A percentile compares a stretch with the other conserved stretches of the same genome.
Evolutionary conservation across 2,888 invertebrate species (phyloP).

Genomic region (Papilio protenor): DNA sequence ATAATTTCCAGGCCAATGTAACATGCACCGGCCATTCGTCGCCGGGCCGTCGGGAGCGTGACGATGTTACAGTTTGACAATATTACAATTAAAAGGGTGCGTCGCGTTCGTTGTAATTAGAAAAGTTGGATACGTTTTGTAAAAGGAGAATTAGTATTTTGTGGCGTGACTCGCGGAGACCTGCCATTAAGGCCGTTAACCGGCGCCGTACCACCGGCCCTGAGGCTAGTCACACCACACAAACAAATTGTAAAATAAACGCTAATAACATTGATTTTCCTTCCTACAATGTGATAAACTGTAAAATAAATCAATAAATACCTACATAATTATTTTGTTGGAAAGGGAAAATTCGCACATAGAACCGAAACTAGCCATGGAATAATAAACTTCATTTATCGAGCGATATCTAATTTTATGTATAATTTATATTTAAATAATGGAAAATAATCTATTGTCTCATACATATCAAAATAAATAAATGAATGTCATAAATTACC

Average conservation of each 20-base stretch:
- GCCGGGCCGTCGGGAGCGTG: constrained; percentile 15
- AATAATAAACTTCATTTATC: too few species aligned
- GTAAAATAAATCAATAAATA: too few species aligned
- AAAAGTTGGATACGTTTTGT: constrained; percentile 78
- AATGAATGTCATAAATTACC: too few species aligned
- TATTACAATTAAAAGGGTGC: constrained; percentile 69
- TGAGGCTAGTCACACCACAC: constrained; percentile 47
- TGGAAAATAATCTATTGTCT: too few species aligned
- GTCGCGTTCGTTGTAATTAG: constrained; percentile 78
- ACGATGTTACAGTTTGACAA: constrained; percentile 53
- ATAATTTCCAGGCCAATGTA: background rate
- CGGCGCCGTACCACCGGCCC: constrained; percentile 58
- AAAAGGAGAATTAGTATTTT: constrained; percentile 79
- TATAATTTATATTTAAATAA: too few species aligned
- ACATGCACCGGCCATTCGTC: constrained; percentile 24
- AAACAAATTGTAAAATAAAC: background rate
- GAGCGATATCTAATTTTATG: too few species aligned
- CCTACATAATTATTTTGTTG: too few species aligned
- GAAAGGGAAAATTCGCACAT: too few species aligned
- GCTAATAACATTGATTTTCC: background rate
- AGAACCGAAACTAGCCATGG: too few species aligned
- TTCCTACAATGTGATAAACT: too few species aligned
- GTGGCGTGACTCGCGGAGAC: constrained; percentile 73
- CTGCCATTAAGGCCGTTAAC: constrained; percentile 69
- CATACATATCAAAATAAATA: too few species aligned